phyloP scores from a whole-genome alignment of 1,140 invertebrate genomes.

The Aphaenogaster ashmeadi region DNA sequence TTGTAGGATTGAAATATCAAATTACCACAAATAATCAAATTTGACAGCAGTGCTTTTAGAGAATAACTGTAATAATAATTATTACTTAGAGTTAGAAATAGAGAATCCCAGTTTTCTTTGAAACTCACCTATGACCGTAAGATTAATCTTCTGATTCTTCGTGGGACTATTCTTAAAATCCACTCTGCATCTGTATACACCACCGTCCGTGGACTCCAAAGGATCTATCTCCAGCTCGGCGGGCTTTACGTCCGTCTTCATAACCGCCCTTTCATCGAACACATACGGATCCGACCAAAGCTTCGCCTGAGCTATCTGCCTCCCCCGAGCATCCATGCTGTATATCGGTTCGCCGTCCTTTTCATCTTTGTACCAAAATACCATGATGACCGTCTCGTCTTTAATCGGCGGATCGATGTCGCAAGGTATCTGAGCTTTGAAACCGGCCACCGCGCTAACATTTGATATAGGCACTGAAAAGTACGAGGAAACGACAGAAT shows the following conservation, averaged over 20 bases:
- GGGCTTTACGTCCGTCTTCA: conserved; percentile 87
- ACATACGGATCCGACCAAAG: conserved; percentile 90
- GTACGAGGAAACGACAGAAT: conserved; percentile 31
- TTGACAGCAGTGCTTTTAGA: neutral
- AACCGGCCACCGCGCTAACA: conserved; percentile 89
- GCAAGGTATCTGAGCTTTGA: conserved; percentile 90
- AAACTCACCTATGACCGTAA: conserved; percentile 92
- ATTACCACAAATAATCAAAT: neutral
- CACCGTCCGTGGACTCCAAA: conserved; percentile 89
- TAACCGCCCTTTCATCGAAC: conserved; percentile 89
- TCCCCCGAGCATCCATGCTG: conserved; percentile 84
- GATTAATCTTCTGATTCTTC: conserved; percentile 91
- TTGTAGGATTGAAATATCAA: neutral
- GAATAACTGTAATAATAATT: neutral
- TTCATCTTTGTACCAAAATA: conserved; percentile 92
- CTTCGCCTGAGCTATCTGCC: conserved; percentile 83
- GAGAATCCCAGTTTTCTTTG: neutral
- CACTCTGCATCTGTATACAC: conserved; percentile 91
- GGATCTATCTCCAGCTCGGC: conserved; percentile 88
- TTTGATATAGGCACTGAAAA: conserved; percentile 87
- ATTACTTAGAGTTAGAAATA: neutral
- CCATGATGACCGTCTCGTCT: conserved; percentile 90
- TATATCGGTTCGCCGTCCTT: conserved; percentile 86
- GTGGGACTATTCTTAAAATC: conserved; percentile 92
- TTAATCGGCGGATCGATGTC: conserved; percentile 87